These are phyloP conservation scores for Odontophorus gujanensis DNA, from an alignment of 2,113 vertebrate genomes.

Conservation along the genomic window DNA sequence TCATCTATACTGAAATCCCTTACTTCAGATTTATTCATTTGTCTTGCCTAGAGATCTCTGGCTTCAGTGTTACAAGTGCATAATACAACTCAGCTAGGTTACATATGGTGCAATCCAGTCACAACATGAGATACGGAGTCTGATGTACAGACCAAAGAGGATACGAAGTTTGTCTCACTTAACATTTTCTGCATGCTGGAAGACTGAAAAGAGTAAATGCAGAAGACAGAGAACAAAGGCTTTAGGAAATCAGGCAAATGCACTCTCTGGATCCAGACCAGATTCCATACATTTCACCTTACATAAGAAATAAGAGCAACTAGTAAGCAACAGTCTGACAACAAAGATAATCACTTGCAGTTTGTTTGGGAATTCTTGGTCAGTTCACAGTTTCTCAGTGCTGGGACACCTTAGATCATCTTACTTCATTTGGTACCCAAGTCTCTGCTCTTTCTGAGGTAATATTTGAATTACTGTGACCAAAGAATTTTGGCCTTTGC, in stretches of 20 bases:
- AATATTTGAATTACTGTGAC: neutral
- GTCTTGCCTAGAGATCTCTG: neutral
- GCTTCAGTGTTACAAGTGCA: fast-evolving
- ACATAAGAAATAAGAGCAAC: neutral
- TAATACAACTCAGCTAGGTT: neutral
- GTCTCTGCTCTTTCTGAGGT: neutral
- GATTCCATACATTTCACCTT: neutral
- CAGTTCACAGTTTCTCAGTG: neutral
- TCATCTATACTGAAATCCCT: neutral
- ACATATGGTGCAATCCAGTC: neutral
- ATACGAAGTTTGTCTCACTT: neutral
- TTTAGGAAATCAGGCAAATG: neutral
- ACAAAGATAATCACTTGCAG: neutral
- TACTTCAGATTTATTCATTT: neutral
- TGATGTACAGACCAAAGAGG: neutral
- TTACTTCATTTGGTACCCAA: neutral
- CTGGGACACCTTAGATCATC: neutral
- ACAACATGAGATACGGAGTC: neutral
- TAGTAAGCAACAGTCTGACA: neutral
- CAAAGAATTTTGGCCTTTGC: neutral
- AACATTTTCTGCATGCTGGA: neutral
- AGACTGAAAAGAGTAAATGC: neutral
- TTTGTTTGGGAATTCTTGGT: neutral
- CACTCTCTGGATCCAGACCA: neutral
- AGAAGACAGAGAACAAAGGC: neutral